Evolutionary conservation across 2,888 invertebrate genomes (phyloP), one percentile per base, ranked within the genome.

Genomic region (Endomychus coccineus): DNA sequence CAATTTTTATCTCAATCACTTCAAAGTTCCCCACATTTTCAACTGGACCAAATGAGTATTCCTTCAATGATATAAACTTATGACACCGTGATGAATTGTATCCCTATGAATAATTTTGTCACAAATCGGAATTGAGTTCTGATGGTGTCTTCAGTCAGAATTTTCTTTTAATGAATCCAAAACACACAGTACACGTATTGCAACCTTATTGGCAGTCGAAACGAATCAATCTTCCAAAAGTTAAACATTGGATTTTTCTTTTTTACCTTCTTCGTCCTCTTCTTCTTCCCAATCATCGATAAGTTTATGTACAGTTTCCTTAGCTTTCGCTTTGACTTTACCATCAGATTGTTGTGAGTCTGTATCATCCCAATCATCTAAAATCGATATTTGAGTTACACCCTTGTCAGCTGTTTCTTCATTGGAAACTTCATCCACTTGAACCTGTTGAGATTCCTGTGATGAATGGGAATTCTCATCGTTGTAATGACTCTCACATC

Each of bases 221-320:
- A n/a, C n/a, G n/a, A n/a, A n/a, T n/a, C n/a, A n/a, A n/a, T n/a
- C n/a, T n/a, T n/a, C n/a, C n/a, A n/a, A n/a, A n/a, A n/a, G n/a
- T 17, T 13, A 24, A 33, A 24, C 17, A 15, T 7, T n/a, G 22
- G 21, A 13, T 14, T 6, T n/a, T 23, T 14, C 7, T 6, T 36
- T 16, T 30, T 12, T 37, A 19, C 32, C 28, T 37, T 40, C 32
- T 29, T 61, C 63, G 23, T 62, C 62, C 4, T 66, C 65, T 28
- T 67, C 66, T 33, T 67, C 66, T 16, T 64, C 66, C 67, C 67
- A 67, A 51, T 67, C 67, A 40, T 64, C 63, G 49, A 67, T 66
- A 39, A 67, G 44, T 45, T 64, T 66, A 49, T 61, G 59, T 11
- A 67, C 66, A 11, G 61, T 56, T 35, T 55, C 59, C 15, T 49